phyloP scores from a whole-genome alignment of 2,888 invertebrate species.

The Phyllotreta striolata region DNA sequence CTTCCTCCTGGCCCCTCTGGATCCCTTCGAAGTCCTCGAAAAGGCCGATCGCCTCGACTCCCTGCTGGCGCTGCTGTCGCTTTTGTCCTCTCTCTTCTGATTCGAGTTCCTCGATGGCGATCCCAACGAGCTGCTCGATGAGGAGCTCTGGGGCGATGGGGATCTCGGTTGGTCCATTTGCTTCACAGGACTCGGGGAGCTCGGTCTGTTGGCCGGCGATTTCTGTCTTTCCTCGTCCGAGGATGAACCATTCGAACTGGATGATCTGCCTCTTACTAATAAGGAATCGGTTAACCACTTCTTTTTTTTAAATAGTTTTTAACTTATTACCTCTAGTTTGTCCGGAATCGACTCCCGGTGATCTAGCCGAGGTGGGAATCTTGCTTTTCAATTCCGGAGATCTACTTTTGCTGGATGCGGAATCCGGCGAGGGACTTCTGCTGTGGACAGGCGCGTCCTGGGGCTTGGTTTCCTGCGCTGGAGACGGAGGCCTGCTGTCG shows the following conservation, averaged over 20 bases:
- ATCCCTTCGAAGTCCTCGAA: constrained; percentile 44
- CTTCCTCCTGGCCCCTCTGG: constrained; percentile 48
- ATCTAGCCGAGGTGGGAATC: constrained; percentile 26
- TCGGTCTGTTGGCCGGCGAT: neutral
- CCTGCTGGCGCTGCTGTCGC: constrained; percentile 48
- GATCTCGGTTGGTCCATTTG: constrained; percentile 34
- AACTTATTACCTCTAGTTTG: no score
- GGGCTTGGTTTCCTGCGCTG: constrained; percentile 28
- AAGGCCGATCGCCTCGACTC: constrained; percentile 46
- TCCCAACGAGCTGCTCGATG: constrained; percentile 23
- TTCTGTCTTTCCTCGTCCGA: constrained; percentile 19
- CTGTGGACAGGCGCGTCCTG: constrained; percentile 44
- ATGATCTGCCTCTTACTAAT: constrained; percentile 11
- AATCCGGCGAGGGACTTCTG: constrained; percentile 59
- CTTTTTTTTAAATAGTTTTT: no score
- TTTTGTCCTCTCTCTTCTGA: constrained; percentile 41
- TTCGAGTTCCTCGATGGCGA: constrained; percentile 3
- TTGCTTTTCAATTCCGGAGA: constrained; percentile 22
- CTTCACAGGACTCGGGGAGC: neutral
- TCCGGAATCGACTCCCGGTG: constrained; percentile 2
- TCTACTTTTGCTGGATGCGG: constrained; percentile 30
- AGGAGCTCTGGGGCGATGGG: constrained; percentile 43
- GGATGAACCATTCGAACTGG: constrained; percentile 14
- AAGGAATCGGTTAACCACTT: neutral
- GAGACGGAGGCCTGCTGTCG: constrained; percentile 38